Base-by-base conservation (phyloP, 2,888 invertebrate genomes). In the Cataglyphis altisquamis region DNA sequence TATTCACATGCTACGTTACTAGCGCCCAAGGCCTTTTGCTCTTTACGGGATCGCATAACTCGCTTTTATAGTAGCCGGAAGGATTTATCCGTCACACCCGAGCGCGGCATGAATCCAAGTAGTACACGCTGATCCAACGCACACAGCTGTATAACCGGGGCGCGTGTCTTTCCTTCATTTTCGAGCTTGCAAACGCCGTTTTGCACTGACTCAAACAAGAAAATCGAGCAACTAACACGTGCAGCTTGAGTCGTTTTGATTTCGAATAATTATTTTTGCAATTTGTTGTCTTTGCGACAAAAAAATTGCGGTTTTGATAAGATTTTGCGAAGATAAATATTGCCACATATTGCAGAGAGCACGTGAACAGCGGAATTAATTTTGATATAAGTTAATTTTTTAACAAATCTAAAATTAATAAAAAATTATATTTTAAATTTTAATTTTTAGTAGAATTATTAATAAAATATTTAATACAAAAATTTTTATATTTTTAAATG, bases 31-130 rank as follows among this genome's bases (percentile, higher is more conserved):
- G 60, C 41, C 70, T 78, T 41, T 18, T 41, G 78, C 32, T 52
- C 48, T 78, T 70, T 78, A 78, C 32, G 78, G 57, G 45, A 29
- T 78, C 70, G 45, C 72, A 70, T 80, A 80, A 80, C 70, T 80
- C 45, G 60, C 32, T 70, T 80, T 80, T 80, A 80, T 45, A 60
- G 72, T 70, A 9, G 57, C 55, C 29, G 78, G 72, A 70, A 70
- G n/a, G 57, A 67, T 57, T 77, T 66, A 77, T 12, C 21, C 45
- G 36, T 70, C 12, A 70, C 45, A 70, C 45, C 36, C 45, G 21
- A 70, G 21, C 32, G 8, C 21, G 32, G 18, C 32, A 77, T 55
- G 29, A 68, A 75, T 64, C 64, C 36, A 10, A 39, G 57, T 25
- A 18, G 18, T 48, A 21, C 36, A 67, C 8, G 18, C n/a, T 52